A percentile compares a stretch with the other conserved stretches of the same genome.
Conservation (phyloP, 2,797 vertebrate genomes). For the Periparus ater region DNA sequence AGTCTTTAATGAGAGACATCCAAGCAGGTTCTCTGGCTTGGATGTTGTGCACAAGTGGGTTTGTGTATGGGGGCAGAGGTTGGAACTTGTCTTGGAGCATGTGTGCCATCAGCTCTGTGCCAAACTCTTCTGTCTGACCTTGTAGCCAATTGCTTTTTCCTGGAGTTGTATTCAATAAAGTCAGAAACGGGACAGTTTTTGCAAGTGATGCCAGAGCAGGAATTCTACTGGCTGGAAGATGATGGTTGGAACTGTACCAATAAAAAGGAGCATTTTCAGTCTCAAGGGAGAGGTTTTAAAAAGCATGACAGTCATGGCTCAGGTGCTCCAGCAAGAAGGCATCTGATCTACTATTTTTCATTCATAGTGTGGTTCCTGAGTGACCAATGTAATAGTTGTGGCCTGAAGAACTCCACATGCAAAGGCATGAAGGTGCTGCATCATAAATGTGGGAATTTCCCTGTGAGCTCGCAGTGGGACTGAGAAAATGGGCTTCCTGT, state of each 20-base stretch:
- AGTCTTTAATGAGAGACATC: not conserved
- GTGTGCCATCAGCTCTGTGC: rapidly evolving
- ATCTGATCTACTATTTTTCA: not conserved
- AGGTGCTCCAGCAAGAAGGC: not conserved
- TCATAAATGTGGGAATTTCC: not conserved
- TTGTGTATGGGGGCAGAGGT: not conserved
- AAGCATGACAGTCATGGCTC: not conserved
- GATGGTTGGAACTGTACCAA: not conserved
- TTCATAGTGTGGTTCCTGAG: not conserved
- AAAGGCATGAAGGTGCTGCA: not conserved
- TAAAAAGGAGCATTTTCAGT: not conserved
- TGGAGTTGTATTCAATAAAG: not conserved
- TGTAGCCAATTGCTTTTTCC: not conserved
- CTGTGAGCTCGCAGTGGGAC: not conserved
- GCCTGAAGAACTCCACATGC: not conserved
- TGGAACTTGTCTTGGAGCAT: not conserved
- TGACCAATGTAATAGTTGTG: not conserved
- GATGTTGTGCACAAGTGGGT: not conserved
- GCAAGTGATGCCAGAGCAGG: not conserved
- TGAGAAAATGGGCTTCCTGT: not conserved
- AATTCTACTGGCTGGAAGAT: not conserved
- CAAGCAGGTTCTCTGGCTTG: not conserved
- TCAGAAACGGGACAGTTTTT: not conserved
- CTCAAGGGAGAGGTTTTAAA: not conserved
- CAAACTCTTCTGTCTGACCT: not conserved